Evolutionary conservation across 2,797 vertebrate genomes (phyloP).

Genomic region (Hoplostethus mediterraneus): DNA sequence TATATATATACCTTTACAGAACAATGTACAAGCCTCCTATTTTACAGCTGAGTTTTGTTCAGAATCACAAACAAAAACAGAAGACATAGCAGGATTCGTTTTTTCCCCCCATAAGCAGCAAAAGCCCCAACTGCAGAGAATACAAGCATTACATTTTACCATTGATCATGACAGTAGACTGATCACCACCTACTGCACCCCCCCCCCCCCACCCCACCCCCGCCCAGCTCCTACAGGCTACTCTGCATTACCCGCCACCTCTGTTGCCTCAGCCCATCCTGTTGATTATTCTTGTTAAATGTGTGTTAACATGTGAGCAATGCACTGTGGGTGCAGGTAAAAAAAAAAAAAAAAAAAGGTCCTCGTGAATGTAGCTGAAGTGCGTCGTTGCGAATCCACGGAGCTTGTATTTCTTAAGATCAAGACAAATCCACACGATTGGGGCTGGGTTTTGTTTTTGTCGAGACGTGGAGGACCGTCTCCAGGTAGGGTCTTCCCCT

Average conservation of each 20-base stretch:
- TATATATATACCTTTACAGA: constrained; percentile 47
- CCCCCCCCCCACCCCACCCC: constrained; percentile 25
- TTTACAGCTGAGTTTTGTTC: constrained; percentile 76
- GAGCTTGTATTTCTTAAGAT: constrained; percentile 50
- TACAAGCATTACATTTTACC: constrained; percentile 72
- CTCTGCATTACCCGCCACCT: constrained; percentile 56
- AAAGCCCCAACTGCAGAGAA: constrained; percentile 82
- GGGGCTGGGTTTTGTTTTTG: constrained; percentile 52
- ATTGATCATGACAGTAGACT: constrained; percentile 70
- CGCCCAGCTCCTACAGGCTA: constrained; percentile 45
- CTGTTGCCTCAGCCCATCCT: constrained; percentile 53
- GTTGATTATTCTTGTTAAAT: constrained; percentile 67
- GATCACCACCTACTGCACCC: constrained; percentile 46
- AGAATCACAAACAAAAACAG: constrained; percentile 74
- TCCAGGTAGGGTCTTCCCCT: constrained; percentile 41
- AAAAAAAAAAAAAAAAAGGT: too few relatives aligned
- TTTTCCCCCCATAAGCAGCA: constrained; percentile 79
- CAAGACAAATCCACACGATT: constrained; percentile 54
- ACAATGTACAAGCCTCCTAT: constrained; percentile 69
- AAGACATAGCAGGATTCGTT: constrained; percentile 66
- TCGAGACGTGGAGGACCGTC: constrained; percentile 70
- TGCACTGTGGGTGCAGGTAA: constrained; percentile 61
- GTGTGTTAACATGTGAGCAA: constrained; percentile 57
- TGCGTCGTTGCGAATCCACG: constrained; percentile 59
- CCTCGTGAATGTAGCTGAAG: constrained; percentile 50